phyloP scores from a whole-genome alignment of 2,113 vertebrate species.

The Progne subis region DNA sequence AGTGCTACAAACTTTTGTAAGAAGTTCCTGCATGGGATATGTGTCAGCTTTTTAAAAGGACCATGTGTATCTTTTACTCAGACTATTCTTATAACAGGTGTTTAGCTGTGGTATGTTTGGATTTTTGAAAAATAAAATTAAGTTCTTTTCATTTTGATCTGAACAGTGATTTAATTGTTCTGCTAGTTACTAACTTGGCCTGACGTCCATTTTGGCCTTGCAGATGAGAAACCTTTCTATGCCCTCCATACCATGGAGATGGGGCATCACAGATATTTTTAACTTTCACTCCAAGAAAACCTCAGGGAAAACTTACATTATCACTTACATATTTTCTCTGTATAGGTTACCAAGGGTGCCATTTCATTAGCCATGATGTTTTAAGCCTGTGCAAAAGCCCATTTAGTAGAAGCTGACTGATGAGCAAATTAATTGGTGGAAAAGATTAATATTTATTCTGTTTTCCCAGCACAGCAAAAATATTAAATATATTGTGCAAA shows the following conservation, averaged over 20 bases:
- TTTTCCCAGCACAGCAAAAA: conserved; percentile 41
- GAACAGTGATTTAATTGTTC: not conserved
- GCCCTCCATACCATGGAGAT: not conserved
- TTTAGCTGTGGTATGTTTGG: not conserved
- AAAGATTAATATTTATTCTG: conserved; percentile 69
- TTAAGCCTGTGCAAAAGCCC: conserved; percentile 40
- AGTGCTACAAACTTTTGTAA: not conserved
- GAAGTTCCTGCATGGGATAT: not conserved
- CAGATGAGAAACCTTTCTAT: not conserved
- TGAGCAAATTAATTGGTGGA: conserved; percentile 62
- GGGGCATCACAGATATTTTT: not conserved
- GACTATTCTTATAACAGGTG: not conserved
- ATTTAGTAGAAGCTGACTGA: conserved; percentile 54
- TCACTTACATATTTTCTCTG: not conserved
- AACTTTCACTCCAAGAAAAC: not conserved
- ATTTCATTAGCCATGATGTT: conserved; percentile 37
- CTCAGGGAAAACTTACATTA: not conserved
- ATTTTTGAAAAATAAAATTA: not conserved
- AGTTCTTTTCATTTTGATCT: not conserved
- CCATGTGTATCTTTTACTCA: not conserved
- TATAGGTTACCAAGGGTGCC: conserved; percentile 4
- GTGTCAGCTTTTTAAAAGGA: not conserved
- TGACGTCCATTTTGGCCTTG: not conserved
- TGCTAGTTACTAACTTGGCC: not conserved
- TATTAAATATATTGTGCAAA: conserved; percentile 47